Evolutionary conservation across 30 jellyfish, hydroid and myxozoan species (phyloP), one percentile per base, ranked within the genome.

Genomic region (Phacellophora camtschatica): DNA sequence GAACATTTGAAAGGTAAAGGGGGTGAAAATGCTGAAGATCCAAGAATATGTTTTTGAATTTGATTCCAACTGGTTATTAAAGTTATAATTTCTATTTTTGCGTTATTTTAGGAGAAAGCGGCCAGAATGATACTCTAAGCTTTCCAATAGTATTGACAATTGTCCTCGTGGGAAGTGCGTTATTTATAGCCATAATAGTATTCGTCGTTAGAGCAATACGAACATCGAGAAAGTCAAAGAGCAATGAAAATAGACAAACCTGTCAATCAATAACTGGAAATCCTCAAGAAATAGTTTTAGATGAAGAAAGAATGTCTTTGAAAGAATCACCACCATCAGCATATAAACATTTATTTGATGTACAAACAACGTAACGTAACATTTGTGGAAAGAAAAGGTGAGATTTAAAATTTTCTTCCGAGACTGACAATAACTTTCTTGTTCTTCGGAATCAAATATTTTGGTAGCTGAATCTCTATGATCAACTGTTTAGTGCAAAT

Each of bases 91-190:
- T n/a, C n/a, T 8, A 11, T 13, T 56, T 18, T 20, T 20, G 12
- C 42, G 4, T 27, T 25, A 41, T 25, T 36, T 4, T 51, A 16
- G 19, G 13, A 16, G 63, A 34, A 4, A 48, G 16, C n/a, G n/a
- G 51, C 63, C 19, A 64, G 12, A 58, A 28, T 27, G 80, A 34
- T 8, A 81, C 87, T 56, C 75, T 92, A 6, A 92, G 98, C 81
- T 92, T 92, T 62, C 98, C 98, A 36, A 85, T 86, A 29, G 80
- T 92, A n/a, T 55, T 92, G 19, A 92, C 98, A 15, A 92, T 92
- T 28, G 96, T 91, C 10, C 43, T 92, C 32, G 98, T 92, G 46
- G 96, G 90, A 5, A 77, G 64, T n/a, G 95, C 78, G 22, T 63
- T 85, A 15, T 30, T 86, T 13, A 86, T 96, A 9, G 92, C 82